phyloP scores from a whole-genome alignment of 2,888 invertebrate species.

The Rhynchonema sp. region DNA sequence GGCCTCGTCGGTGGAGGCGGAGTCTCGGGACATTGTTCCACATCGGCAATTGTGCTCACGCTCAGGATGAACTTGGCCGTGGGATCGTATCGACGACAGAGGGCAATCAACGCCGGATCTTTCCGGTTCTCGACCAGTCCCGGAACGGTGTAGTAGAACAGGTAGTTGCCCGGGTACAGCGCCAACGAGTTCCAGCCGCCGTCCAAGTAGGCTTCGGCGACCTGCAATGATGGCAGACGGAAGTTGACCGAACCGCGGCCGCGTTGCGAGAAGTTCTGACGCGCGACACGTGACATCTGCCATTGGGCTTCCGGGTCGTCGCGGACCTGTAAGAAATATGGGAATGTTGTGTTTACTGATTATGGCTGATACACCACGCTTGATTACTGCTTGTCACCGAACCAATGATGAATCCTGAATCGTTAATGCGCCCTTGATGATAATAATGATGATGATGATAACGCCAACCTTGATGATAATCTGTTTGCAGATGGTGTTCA shows the following conservation, averaged over 20 bases:
- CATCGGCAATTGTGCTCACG: conserved; percentile 27
- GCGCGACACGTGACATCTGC: conserved; percentile 55
- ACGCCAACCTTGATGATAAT: conserved; percentile 30
- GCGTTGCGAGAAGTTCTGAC: conserved; percentile 58
- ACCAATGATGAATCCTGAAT: no score
- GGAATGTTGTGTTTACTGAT: no score
- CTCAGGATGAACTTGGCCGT: conserved; percentile 54
- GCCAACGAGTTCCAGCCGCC: conserved; percentile 54
- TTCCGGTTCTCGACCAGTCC: conserved; percentile 15
- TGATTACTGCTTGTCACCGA: no score
- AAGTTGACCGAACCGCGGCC: conserved; percentile 79
- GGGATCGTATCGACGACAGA: conserved; percentile 67
- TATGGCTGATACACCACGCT: no score
- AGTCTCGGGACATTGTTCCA: conserved; percentile 26
- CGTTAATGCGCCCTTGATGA: no score
- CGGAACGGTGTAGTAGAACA: conserved; percentile 21
- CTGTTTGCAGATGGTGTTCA: conserved; percentile 62
- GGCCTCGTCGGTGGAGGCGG: conserved; percentile 15
- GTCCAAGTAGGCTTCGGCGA: conserved; percentile 44
- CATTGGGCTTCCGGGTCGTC: conserved; percentile 38
- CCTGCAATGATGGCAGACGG: conserved; percentile 64
- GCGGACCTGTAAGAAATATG: no score
- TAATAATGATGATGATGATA: neutral
- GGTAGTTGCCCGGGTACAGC: conserved; percentile 33
- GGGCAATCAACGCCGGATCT: conserved; percentile 26